Percentiles rank a stretch among this genome's conserved stretches.
These are phyloP conservation scores for Amiota communis DNA, from an alignment of 2,888 invertebrate genomes.

Conservation along the genomic window DNA sequence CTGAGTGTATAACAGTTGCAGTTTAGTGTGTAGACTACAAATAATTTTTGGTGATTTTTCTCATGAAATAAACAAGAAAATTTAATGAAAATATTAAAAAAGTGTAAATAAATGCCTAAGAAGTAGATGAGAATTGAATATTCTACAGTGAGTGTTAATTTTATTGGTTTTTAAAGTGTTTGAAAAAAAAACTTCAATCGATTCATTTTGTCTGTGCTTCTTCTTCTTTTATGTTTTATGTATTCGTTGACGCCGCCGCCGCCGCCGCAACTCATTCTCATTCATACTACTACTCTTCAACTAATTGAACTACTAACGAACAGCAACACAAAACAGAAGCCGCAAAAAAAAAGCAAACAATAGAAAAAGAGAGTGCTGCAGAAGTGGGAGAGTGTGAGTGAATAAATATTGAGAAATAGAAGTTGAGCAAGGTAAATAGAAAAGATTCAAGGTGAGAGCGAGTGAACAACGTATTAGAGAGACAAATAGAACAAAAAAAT, in stretches of 20 bases:
- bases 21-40: no score
- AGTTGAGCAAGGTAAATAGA: neutral
- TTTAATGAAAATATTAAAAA: neutral
- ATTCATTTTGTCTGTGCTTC: constrained; percentile 55
- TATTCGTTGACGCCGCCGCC: constrained; percentile 23
- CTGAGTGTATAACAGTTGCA: no score
- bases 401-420: constrained; percentile 9
- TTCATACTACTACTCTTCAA: no score
- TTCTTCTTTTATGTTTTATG: constrained; percentile 52
- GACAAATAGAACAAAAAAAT: constrained; percentile 31
- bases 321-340: no score
- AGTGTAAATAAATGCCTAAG: neutral
- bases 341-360: constrained; percentile 21
- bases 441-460: no score
- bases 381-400: constrained; percentile 21
- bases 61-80: no score
- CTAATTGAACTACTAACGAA: no score
- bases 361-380: constrained; percentile 40
- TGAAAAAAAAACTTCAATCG: constrained; percentile 52
- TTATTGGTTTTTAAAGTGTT: constrained; percentile 5
- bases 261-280: neutral
- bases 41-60: no score
- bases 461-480: neutral
- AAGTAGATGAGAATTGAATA: neutral
- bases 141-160: constrained; percentile 37